These are phyloP conservation scores for Aspidiotus destructor DNA, from an alignment of 2,888 invertebrate genomes.

Conservation along the genomic window DNA sequence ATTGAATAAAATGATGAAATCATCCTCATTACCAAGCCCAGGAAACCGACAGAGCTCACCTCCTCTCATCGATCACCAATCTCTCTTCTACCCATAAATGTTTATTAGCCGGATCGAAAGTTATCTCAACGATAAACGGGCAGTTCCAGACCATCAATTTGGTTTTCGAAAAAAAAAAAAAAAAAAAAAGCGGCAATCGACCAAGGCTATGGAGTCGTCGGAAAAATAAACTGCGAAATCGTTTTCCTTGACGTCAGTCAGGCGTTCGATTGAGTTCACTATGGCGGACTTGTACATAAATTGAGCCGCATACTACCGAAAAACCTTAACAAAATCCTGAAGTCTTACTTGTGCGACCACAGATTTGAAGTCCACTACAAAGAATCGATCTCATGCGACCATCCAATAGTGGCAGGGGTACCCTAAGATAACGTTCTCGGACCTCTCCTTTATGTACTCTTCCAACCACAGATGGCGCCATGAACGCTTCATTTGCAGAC, in stretches of 20 bases:
- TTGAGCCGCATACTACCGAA: neutral
- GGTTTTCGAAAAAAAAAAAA: too few relatives aligned
- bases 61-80: neutral
- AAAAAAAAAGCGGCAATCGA: neutral
- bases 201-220: neutral
- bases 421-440: conserved; percentile 8
- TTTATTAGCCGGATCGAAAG: too few relatives aligned
- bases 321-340: neutral
- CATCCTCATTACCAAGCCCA: neutral
- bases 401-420: conserved; percentile 12
- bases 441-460: too few relatives aligned
- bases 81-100: neutral
- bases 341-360: neutral
- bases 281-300: neutral
- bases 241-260: neutral
- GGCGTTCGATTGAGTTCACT: neutral
- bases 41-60: conserved; percentile 1
- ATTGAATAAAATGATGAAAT: neutral
- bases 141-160: neutral
- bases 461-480: too few relatives aligned
- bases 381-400: conserved; percentile 5
- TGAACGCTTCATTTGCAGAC: conserved; percentile 5
- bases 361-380: conserved; percentile 7
- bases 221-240: neutral
- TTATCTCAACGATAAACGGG: too few relatives aligned